A percentile compares a stretch with the other conserved stretches of the same genome.
These are phyloP conservation scores for Drosophila melanica DNA, from an alignment of 1,140 invertebrate species.

Conservation along the genomic window DNA sequence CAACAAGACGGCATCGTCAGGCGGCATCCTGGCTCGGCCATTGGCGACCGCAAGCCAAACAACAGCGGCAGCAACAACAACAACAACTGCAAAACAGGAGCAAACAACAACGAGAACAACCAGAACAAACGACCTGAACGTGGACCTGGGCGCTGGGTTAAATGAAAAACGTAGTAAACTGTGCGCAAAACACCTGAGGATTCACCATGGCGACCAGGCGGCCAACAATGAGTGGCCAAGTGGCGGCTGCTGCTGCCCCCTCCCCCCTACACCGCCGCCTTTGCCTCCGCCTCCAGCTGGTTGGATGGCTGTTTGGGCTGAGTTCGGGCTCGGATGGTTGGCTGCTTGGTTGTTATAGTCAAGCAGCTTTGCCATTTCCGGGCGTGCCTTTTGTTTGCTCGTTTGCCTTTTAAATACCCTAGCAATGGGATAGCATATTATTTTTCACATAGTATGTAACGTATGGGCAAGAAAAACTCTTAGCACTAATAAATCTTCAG, in stretches of 20 bases:
- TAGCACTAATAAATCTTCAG: too few species aligned
- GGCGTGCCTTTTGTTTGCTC: constrained; percentile 76
- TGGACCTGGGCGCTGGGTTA: constrained; percentile 54
- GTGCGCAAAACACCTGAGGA: constrained; percentile 83
- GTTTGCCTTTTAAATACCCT: constrained; percentile 61
- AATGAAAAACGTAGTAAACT: constrained; percentile 83
- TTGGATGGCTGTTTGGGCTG: constrained; percentile 12
- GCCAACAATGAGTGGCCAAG: constrained; percentile 80
- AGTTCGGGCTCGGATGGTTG: too few species aligned
- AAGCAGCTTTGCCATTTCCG: constrained; percentile 80
- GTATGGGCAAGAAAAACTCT: too few species aligned
- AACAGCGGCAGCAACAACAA: constrained; percentile 64
- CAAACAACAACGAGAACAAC: constrained; percentile 26
- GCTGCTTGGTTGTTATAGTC: constrained; percentile 57
- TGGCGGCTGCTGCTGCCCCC: constrained; percentile 55
- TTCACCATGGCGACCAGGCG: constrained; percentile 73
- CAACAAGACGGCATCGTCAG: constrained; percentile 43
- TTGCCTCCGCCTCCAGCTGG: neutral
- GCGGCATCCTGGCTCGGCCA: too few species aligned
- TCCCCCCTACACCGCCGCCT: neutral
- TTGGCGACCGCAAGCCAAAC: constrained; percentile 70
- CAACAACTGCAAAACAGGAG: constrained; percentile 30
- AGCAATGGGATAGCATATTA: too few species aligned
- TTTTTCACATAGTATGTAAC: too few species aligned
- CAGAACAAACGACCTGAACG: constrained; percentile 67